Evolutionary conservation across 2,888 invertebrate species (phyloP), one percentile per base, ranked within the genome.

Genomic region (Euproctis similis): DNA sequence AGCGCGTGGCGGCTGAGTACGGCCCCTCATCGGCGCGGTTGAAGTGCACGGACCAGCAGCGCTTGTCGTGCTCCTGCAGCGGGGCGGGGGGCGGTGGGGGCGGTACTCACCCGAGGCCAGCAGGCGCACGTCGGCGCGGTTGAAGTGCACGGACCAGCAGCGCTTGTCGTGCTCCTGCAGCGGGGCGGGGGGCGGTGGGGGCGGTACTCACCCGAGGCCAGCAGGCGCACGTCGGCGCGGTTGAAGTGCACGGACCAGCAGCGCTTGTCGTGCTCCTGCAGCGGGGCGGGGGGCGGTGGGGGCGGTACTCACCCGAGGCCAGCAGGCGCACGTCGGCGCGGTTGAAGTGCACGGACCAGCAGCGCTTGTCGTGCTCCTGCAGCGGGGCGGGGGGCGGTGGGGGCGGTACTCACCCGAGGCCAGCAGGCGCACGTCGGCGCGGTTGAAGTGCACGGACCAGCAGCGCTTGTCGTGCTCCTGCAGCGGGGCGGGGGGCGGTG

Each of bases 181-280:
- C 4, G 90, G 89, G 57, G n/a, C n/a, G n/a, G n/a, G n/a, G n/a
- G n/a, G n/a, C n/a, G n/a, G n/a, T 14, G n/a, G n/a, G n/a, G n/a
- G n/a, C n/a, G n/a, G n/a, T n/a, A n/a, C n/a, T 1, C 17, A 28
- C 96, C 96, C 0, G 95, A 95, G 0, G 97, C 97, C 34, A 97
- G 89, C 21, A 97, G 77, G 12, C 94, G 88, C 8, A 96, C 94
- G 70, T 97, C 96, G 13, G 94, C 91, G 48, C 92, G 89, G 73
- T 95, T 97, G 76, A 97, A 97, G 80, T 97, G 96, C 18, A 97
- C 96, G 48, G 95, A 95, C 97, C 97, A 97, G 69, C 95, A 95
- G 24, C 97, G 87, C 68, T 96, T 96, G 74, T 97, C 96, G 76
- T 97, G 97, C 68, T 97, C 96, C 70, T 93, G 62, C 27, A 80